These are phyloP conservation scores for Stegophylla sp. DNA, from an alignment of 2,888 invertebrate genomes.

Conservation along the genomic window DNA sequence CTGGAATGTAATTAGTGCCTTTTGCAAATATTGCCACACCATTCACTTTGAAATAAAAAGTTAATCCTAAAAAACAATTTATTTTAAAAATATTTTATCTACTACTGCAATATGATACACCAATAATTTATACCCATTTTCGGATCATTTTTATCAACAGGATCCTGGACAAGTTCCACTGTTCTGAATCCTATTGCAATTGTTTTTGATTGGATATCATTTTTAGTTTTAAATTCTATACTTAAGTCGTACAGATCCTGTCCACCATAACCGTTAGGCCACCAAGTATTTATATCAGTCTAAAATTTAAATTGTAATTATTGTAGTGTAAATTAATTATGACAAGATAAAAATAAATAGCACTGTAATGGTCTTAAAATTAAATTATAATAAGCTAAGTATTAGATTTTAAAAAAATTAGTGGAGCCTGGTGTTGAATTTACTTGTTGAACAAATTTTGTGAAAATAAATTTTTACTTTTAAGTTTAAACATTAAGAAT, in stretches of 20 bases:
- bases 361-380: no score
- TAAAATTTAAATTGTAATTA: constrained; percentile 63
- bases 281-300: constrained; percentile 76
- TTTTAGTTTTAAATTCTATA: constrained; percentile 67
- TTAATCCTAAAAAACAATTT: constrained; percentile 68
- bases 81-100: neutral
- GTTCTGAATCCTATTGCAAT: constrained; percentile 84
- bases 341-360: neutral
- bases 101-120: neutral
- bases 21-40: constrained; percentile 88
- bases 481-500: no score
- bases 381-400: no score
- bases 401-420: no score
- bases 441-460: no score
- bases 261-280: constrained; percentile 91
- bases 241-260: constrained; percentile 78
- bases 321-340: neutral
- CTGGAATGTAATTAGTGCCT: constrained; percentile 93
- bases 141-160: constrained; percentile 65
- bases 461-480: no score
- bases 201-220: constrained; percentile 66
- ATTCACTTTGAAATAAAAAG: constrained; percentile 89
- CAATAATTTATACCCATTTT: constrained; percentile 54
- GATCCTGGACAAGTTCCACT: constrained; percentile 80
- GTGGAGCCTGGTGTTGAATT: no score